Conservation (phyloP, 2,797 vertebrate genomes). For the Schizopygopsis pylzovi region DNA sequence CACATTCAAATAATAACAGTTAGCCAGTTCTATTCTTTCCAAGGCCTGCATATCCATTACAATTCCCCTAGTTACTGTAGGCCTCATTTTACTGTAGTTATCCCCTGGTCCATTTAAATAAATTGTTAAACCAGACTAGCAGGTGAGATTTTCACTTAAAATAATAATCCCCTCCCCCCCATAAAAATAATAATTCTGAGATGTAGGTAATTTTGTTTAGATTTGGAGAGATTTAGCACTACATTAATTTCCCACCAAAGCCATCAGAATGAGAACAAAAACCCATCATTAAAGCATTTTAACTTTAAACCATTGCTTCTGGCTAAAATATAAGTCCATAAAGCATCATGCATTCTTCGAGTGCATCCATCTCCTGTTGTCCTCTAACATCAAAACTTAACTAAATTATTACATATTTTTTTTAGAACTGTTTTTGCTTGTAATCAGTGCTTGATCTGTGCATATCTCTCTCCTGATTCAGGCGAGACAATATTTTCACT, state of each 20-base stretch:
- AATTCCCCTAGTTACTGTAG: slow-evolving; percentile 5
- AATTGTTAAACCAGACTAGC: not conserved
- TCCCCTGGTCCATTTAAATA: slow-evolving; percentile 22
- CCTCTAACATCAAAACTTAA: too few relatives aligned
- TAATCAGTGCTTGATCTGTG: too few relatives aligned
- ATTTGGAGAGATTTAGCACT: too few relatives aligned
- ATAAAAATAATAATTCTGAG: not conserved
- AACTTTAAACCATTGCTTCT: not conserved
- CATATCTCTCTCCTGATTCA: too few relatives aligned
- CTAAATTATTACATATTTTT: too few relatives aligned
- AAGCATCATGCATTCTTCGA: too few relatives aligned
- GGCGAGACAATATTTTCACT: too few relatives aligned
- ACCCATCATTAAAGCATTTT: not conserved
- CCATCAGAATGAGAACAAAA: not conserved
- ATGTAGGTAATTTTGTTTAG: too few relatives aligned
- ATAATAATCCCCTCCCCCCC: not conserved
- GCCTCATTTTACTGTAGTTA: slow-evolving; percentile 28
- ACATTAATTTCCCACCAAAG: too few relatives aligned
- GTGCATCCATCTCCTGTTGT: too few relatives aligned
- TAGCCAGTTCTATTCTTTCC: not conserved
- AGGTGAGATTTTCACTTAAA: not conserved
- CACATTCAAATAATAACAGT: not conserved
- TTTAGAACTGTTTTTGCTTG: too few relatives aligned
- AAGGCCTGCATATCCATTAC: not conserved
- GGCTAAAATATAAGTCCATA: too few relatives aligned